Evolutionary conservation across 2,888 invertebrate genomes (phyloP), one percentile per base, ranked within the genome.

Genomic region (Carabus problematicus): DNA sequence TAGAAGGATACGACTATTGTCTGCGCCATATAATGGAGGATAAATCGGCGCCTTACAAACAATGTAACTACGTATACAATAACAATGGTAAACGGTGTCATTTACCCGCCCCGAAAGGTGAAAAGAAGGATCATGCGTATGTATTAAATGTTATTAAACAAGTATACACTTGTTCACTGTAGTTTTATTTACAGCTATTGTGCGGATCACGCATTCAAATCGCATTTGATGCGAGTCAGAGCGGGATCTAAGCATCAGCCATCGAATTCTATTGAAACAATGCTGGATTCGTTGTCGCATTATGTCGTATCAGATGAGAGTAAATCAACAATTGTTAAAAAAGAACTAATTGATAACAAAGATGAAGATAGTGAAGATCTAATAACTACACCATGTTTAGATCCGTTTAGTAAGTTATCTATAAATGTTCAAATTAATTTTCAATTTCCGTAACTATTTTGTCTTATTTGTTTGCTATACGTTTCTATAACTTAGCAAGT

Each of bases 21-120:
- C 85, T 88, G 3, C 86, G 90, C 3, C 97, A 97, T 76, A 93
- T 97, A 72, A 82, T 96, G 60, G 88, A 90, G 74, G 97, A 97
- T 79, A 87, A 91, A 6, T 86, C 83, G 9, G 94, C 96, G 0
- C 95, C 95, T 0, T 98, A 89, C 79, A 89, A 88, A 71, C 93
- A 91, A 73, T 98, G 97, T 78, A 84, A 87, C 0, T 91, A 87
- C 79, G 84, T 90, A 72, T 87, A 87, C 79, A 75, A 87, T 39
- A 86, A 86, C 62, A 91, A 88, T 71, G 90, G 90, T 0, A 89
- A 91, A 73, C 85, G 91, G 71, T 96, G 96, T 78, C 82, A 85
- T n/a, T 86, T 90, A 76, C 91, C 95, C 0, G 92, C 94, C 1
- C 90, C 91, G 0, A 89, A 88, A 78, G 82, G 85, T 49, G 92